phyloP scores from a whole-genome alignment of 1,140 invertebrate species.

The Drosophila burlai region DNA sequence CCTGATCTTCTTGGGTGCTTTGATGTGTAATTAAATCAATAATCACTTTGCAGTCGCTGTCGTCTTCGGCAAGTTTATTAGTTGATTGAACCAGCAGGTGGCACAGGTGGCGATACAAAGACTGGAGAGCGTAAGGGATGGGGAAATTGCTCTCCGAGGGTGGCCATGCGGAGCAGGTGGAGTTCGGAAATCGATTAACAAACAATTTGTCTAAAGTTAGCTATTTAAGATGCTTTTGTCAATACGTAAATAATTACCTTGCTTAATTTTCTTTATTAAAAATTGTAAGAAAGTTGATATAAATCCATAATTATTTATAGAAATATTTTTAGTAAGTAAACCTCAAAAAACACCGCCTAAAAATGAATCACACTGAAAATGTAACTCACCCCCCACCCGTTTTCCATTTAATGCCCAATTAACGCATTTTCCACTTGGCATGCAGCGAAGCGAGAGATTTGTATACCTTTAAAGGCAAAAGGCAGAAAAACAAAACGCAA shows the following conservation, averaged over 20 bases:
- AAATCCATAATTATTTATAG: not conserved
- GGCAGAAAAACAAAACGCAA: slow-evolving; percentile 41
- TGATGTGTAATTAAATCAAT: slow-evolving; percentile 84
- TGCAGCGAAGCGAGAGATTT: slow-evolving; percentile 66
- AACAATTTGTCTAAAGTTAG: slow-evolving; percentile 1
- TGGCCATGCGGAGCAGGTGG: not conserved
- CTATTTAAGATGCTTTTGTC: not conserved
- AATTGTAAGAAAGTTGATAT: not conserved
- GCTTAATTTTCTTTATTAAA: not conserved
- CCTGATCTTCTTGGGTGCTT: slow-evolving; percentile 46
- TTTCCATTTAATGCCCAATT: slow-evolving; percentile 79
- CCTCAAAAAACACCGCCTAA: slow-evolving; percentile 1
- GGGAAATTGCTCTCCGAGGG: slow-evolving; percentile 1
- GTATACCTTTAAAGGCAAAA: slow-evolving; percentile 57
- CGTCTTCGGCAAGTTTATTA: slow-evolving; percentile 48
- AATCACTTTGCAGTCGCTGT: slow-evolving; percentile 64
- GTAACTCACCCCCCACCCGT: not conserved
- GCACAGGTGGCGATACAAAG: slow-evolving; percentile 31
- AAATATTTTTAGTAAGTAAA: not conserved
- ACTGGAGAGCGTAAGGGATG: not conserved
- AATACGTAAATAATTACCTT: not conserved
- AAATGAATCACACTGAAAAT: not conserved
- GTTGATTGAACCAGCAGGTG: slow-evolving; percentile 46
- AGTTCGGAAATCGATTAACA: slow-evolving; percentile 19
- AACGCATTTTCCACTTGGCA: slow-evolving; percentile 77